Percentiles rank a stretch among this genome's conserved stretches.
Conservation (phyloP, 2,797 vertebrate genomes). For the Pangasius sanitwongsei region DNA sequence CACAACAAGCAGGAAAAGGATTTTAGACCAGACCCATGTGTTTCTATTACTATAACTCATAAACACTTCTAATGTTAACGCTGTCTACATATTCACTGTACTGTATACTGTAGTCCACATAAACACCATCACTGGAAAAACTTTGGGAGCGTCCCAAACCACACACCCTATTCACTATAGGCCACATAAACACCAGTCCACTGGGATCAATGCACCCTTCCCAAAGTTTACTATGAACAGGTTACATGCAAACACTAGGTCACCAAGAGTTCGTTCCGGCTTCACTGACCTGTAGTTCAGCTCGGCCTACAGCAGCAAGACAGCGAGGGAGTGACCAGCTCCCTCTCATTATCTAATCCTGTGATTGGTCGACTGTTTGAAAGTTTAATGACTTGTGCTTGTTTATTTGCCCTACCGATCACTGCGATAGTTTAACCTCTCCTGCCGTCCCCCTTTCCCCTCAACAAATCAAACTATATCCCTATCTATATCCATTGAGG, state of each 20-base stretch:
- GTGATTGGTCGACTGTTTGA: neutral
- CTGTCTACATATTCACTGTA: too few relatives aligned
- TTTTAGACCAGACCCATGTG: too few relatives aligned
- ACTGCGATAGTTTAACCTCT: neutral
- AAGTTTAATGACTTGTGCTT: neutral
- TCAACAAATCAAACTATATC: neutral
- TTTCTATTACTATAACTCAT: too few relatives aligned
- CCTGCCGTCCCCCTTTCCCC: neutral
- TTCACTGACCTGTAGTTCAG: too few relatives aligned
- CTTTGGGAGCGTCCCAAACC: neutral
- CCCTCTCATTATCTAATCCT: neutral
- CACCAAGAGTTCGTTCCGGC: too few relatives aligned
- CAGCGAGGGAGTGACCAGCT: neutral
- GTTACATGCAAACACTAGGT: neutral
- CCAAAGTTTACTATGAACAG: neutral
- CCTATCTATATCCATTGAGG: too few relatives aligned
- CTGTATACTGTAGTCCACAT: neutral
- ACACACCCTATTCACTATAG: neutral
- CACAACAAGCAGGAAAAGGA: too few relatives aligned
- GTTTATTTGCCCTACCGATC: neutral
- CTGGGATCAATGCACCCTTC: neutral
- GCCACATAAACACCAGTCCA: neutral
- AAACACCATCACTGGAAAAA: neutral
- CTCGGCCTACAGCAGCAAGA: neutral
- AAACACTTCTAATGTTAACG: too few relatives aligned